Percentiles rank a stretch among this genome's conserved stretches.
These are phyloP conservation scores for Tragelaphus strepsiceros DNA, from an alignment of 2,113 vertebrate genomes.

Conservation along the genomic window DNA sequence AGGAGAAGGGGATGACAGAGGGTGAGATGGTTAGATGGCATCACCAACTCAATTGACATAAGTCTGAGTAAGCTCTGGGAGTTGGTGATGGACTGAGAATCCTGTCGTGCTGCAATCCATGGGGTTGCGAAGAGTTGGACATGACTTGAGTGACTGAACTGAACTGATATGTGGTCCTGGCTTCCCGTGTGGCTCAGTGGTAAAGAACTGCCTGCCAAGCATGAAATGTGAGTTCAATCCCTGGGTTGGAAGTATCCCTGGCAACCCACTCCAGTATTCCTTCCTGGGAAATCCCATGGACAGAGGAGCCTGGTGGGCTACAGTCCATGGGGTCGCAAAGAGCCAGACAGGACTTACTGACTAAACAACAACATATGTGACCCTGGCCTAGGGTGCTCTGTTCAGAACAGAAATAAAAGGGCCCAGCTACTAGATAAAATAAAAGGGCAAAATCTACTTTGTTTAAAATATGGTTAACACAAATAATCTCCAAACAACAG, in stretches of 20 bases:
- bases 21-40: background rate
- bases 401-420: background rate
- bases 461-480: background rate
- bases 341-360: fast-evolving
- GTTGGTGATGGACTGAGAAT: background rate
- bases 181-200: background rate
- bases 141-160: background rate
- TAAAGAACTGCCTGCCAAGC: background rate
- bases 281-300: background rate
- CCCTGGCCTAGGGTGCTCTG: background rate
- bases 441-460: background rate
- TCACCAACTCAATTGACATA: background rate
- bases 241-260: background rate
- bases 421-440: background rate
- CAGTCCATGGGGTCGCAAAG: background rate
- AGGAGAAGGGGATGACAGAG: background rate
- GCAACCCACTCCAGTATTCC: background rate
- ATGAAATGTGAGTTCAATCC: background rate
- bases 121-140: fast-evolving
- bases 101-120: background rate
- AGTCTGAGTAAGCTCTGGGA: background rate
- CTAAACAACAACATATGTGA: background rate
- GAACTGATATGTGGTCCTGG: background rate
- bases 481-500: constrained; percentile 25
- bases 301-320: background rate